phyloP scores from a whole-genome alignment of 2,888 invertebrate species.

The Orthonychiurus folsomi region DNA sequence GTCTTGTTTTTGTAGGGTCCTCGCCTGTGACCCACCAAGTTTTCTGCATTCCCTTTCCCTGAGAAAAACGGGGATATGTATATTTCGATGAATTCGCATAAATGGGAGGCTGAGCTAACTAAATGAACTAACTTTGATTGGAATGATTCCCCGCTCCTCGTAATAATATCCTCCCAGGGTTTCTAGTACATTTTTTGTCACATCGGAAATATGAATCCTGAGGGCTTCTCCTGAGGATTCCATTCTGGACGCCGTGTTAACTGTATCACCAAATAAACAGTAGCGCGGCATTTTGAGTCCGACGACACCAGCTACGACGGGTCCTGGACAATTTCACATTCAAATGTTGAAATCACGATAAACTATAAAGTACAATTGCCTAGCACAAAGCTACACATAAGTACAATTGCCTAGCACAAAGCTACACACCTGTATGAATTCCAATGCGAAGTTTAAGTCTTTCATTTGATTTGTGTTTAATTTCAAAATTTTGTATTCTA shows the following conservation, averaged over 20 bases:
- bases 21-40: constrained; percentile 64
- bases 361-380: no score
- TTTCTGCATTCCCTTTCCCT: constrained; percentile 67
- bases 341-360: no score
- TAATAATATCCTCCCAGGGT: constrained; percentile 70
- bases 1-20: constrained; percentile 42
- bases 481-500: constrained; percentile 57
- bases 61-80: not conserved
- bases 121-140: constrained; percentile 43
- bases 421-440: constrained; percentile 53
- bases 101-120: no score
- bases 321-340: constrained; percentile 55
- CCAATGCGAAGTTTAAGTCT: constrained; percentile 64
- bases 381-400: no score
- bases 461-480: constrained; percentile 59
- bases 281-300: constrained; percentile 64
- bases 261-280: constrained; percentile 55
- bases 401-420: constrained; percentile 8
- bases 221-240: constrained; percentile 74
- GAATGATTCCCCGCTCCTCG: constrained; percentile 76
- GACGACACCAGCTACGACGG: constrained; percentile 73
- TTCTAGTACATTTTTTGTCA: constrained; percentile 69
- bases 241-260: constrained; percentile 66
- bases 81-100: not conserved
- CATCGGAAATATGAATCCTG: constrained; percentile 77